phyloP scores from a whole-genome alignment of 2,888 invertebrate species.

The Atethmia centrago region DNA sequence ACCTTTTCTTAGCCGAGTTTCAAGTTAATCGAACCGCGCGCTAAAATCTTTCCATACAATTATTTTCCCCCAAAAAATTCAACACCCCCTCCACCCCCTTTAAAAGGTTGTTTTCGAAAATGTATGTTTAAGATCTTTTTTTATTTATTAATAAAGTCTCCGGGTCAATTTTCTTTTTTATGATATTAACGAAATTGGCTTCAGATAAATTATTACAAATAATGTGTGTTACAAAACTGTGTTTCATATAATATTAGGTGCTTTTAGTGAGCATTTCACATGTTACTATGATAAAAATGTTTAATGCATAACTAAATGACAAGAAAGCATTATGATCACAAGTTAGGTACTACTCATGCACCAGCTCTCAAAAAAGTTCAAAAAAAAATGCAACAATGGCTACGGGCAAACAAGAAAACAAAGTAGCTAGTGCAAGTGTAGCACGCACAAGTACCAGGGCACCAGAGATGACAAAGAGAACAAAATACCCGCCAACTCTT shows the following conservation, averaged over 20 bases:
- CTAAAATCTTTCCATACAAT: too few relatives aligned
- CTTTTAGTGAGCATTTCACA: not conserved
- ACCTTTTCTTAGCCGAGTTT: too few relatives aligned
- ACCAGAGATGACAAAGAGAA: constrained; percentile 80
- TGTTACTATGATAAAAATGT: not conserved
- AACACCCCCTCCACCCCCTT: too few relatives aligned
- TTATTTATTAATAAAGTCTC: too few relatives aligned
- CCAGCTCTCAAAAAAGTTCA: constrained; percentile 17
- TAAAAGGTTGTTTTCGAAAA: too few relatives aligned
- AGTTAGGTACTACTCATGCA: not conserved
- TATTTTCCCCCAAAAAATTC: too few relatives aligned
- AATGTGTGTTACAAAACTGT: too few relatives aligned
- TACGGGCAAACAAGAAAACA: constrained; percentile 72
- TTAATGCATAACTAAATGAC: not conserved
- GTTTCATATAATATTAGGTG: not conserved
- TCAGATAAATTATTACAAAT: too few relatives aligned
- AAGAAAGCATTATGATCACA: not conserved
- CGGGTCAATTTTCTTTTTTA: too few relatives aligned
- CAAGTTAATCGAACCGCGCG: too few relatives aligned
- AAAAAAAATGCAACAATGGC: constrained; percentile 47
- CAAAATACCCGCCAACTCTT: constrained; percentile 72
- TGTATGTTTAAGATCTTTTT: too few relatives aligned
- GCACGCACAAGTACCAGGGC: constrained; percentile 76
- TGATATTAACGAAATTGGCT: too few relatives aligned
- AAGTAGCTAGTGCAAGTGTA: constrained; percentile 67